Evolutionary conservation across 2,888 invertebrate species (phyloP), one percentile per base, ranked within the genome.

Genomic region (Sthenelais limicola): DNA sequence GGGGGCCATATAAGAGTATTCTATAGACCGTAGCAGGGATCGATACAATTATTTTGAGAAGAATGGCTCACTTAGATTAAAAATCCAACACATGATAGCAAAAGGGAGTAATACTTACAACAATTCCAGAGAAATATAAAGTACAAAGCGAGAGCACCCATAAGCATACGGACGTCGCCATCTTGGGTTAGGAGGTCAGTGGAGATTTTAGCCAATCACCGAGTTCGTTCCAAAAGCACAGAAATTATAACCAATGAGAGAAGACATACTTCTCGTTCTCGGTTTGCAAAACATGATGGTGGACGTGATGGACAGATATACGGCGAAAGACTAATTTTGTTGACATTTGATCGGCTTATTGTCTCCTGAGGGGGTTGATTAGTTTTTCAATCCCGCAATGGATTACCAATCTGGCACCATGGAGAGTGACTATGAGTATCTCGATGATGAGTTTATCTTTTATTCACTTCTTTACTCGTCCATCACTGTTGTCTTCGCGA

Each of bases 401-500:
- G 5, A 38, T 21, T 35, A 38, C 15, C 5, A 38, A 62, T 21
- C n/a, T n/a, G 56, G 28, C 30, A 7, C 38, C 56, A 70, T 52
- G 70, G 54, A 70, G 2, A 38, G 12, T 15, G 43, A 54, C n/a
- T 54, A 38, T 21, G 76, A 80, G 49, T 15, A 75, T 9, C n/a
- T 71, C 51, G 83, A 73, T 73, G 82, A 85, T 74, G 84, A 84
- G 75, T 82, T 85, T 71, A 79, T 86, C 62, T 80, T 86, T 51
- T 86, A 84, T 79, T 86, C 85, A 12, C 79, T 85, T 5, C 75
- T 86, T 33, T 86, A 86, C 73, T 83, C 85, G 24, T 80, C 82
- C 58, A 84, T 86, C 32, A 86, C 86, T 15, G 82, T 86, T 24
- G 79, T 83, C 24, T 86, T 86, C 79, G 85, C 84, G 1, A 83